A percentile compares a stretch with the other conserved stretches of the same genome.
Conservation (phyloP, 1,140 invertebrate genomes). For the Leguminivora glycinivorella region DNA sequence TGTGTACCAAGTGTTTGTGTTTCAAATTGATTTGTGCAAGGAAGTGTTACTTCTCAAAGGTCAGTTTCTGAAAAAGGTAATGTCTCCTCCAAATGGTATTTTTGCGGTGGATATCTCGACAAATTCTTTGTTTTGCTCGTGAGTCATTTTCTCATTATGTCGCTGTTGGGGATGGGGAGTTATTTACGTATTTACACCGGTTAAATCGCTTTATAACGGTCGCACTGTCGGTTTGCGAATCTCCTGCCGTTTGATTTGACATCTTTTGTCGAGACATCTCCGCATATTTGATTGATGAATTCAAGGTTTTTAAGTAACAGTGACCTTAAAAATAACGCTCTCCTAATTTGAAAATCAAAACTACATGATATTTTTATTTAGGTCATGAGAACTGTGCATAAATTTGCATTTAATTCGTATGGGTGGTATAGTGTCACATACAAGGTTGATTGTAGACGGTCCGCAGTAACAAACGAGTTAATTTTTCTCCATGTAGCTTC, state of each 20-base stretch:
- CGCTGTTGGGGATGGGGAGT: conserved; percentile 10
- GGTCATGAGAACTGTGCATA: conserved; percentile 28
- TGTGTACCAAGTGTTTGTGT: conserved; percentile 43
- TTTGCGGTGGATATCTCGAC: conserved; percentile 49
- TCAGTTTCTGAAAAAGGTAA: conserved; percentile 62
- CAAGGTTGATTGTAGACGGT: background rate
- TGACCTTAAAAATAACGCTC: background rate
- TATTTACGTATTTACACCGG: conserved; percentile 30
- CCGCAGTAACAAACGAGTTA: conserved; percentile 7
- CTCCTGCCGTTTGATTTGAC: conserved; percentile 12
- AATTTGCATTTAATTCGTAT: conserved; percentile 26
- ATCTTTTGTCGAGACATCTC: conserved; percentile 19
- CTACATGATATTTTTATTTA: conserved; percentile 14
- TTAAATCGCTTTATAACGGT: conserved; percentile 12
- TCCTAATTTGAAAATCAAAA: background rate
- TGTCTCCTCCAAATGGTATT: conserved; percentile 52
- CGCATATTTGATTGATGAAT: conserved; percentile 1
- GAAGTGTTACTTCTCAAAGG: conserved; percentile 62
- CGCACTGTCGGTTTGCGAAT: conserved; percentile 5
- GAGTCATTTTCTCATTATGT: conserved; percentile 36
- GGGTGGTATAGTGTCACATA: background rate
- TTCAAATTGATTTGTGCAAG: conserved; percentile 43
- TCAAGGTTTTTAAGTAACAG: conserved; percentile 20
- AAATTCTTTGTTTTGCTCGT: conserved; percentile 45
- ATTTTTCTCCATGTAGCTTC: conserved; percentile 15